A percentile compares a stretch with the other conserved stretches of the same genome.
Evolutionary conservation across 2,888 invertebrate genomes (phyloP).

Genomic region (Noctua comes): DNA sequence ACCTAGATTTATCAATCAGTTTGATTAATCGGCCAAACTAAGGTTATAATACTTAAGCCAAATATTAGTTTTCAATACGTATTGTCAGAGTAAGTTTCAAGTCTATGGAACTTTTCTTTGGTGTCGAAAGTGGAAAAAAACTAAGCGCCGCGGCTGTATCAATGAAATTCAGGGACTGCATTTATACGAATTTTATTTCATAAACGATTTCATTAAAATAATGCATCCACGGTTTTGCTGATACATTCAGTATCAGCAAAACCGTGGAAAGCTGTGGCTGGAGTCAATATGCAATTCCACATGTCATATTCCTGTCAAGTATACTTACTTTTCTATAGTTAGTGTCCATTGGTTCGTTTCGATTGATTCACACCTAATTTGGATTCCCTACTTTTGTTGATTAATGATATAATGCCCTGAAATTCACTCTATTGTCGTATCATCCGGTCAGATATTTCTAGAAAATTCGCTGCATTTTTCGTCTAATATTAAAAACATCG

Average conservation of each 20-base stretch:
- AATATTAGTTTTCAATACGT: not conserved
- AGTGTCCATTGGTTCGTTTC: not conserved
- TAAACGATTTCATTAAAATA: not conserved
- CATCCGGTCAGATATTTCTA: not conserved
- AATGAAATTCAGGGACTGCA: not conserved
- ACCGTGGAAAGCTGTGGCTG: not conserved
- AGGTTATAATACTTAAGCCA: not conserved
- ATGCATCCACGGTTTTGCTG: too few species aligned
- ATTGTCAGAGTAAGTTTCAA: not conserved
- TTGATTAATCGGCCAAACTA: not conserved
- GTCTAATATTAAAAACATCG: slow-evolving; percentile 11
- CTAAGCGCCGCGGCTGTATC: not conserved
- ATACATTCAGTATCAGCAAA: not conserved
- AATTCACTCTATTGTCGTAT: not conserved
- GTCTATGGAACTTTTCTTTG: not conserved
- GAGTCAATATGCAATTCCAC: not conserved
- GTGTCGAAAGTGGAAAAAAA: not conserved
- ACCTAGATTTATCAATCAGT: not conserved
- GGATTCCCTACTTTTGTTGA: not conserved
- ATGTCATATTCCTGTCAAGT: not conserved
- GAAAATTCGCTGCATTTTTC: not conserved
- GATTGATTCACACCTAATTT: not conserved
- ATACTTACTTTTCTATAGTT: not conserved
- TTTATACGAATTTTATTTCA: not conserved
- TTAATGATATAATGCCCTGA: not conserved